Evolutionary conservation across 2,888 invertebrate species (phyloP).

Genomic region (Julus scandinavius): DNA sequence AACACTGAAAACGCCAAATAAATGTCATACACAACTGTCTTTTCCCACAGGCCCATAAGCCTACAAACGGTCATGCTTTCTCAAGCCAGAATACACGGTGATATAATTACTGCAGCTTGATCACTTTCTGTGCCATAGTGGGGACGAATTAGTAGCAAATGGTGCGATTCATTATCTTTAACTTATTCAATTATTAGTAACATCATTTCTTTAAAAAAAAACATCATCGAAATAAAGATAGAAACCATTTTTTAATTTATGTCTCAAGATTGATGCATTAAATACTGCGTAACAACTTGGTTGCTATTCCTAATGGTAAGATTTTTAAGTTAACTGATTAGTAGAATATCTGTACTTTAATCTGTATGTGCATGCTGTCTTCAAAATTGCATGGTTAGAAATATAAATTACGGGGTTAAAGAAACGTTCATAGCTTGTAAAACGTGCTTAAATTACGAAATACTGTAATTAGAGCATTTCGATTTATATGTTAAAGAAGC

Average conservation of each 20-base stretch:
- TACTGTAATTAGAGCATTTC: background rate
- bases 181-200: background rate
- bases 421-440: too few relatives aligned
- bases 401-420: too few relatives aligned
- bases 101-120: background rate
- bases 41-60: background rate
- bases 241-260: too few relatives aligned
- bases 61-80: background rate
- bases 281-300: too few relatives aligned
- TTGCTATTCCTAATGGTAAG: too few relatives aligned
- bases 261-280: too few relatives aligned
- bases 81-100: background rate
- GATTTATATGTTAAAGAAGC: background rate
- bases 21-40: conserved; percentile 1
- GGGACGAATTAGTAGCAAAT: background rate
- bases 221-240: background rate
- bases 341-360: too few relatives aligned
- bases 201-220: background rate
- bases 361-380: too few relatives aligned
- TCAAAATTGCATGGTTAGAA: too few relatives aligned
- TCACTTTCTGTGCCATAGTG: background rate
- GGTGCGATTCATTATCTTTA: background rate
- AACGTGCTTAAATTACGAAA: too few relatives aligned
- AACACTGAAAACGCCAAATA: background rate
- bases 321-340: too few relatives aligned